These are phyloP conservation scores for Coluber constrictor DNA, from an alignment of 2,797 vertebrate genomes.

Conservation along the genomic window DNA sequence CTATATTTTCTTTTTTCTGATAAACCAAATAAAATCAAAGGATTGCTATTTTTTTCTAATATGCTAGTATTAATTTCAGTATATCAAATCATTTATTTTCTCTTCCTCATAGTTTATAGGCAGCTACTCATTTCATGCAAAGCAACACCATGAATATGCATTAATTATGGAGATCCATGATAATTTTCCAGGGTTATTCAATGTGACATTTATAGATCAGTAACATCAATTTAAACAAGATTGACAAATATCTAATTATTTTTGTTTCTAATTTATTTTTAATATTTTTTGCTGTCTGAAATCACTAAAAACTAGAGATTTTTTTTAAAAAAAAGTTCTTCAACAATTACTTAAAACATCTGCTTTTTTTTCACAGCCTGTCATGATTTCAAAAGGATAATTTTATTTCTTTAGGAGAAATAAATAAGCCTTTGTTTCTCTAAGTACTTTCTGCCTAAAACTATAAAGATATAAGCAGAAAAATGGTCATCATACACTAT, in stretches of 20 bases:
- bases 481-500: conserved; percentile 25
- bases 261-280: conserved; percentile 66
- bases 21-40: conserved; percentile 62
- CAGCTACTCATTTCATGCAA: conserved; percentile 80
- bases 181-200: conserved; percentile 89
- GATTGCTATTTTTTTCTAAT: conserved; percentile 58
- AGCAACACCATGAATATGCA: conserved; percentile 86
- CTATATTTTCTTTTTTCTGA: conserved; percentile 58
- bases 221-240: conserved; percentile 81
- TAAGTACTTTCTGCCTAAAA: conserved; percentile 37
- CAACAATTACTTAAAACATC: conserved; percentile 46
- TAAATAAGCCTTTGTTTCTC: conserved; percentile 20
- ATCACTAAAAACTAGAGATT: conserved; percentile 52
- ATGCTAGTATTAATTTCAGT: conserved; percentile 71
- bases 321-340: conserved; percentile 56
- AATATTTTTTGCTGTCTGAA: conserved; percentile 66
- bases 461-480: conserved; percentile 20
- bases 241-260: conserved; percentile 86
- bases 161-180: conserved; percentile 87
- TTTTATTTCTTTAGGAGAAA: neutral
- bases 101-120: conserved; percentile 50
- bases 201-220: conserved; percentile 89
- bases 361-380: conserved; percentile 42
- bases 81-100: conserved; percentile 68
- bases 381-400: conserved; percentile 37